A percentile compares a stretch with the other conserved stretches of the same genome.
Evolutionary conservation across 2,797 vertebrate species (phyloP).

Genomic region (Squalus acanthias): DNA sequence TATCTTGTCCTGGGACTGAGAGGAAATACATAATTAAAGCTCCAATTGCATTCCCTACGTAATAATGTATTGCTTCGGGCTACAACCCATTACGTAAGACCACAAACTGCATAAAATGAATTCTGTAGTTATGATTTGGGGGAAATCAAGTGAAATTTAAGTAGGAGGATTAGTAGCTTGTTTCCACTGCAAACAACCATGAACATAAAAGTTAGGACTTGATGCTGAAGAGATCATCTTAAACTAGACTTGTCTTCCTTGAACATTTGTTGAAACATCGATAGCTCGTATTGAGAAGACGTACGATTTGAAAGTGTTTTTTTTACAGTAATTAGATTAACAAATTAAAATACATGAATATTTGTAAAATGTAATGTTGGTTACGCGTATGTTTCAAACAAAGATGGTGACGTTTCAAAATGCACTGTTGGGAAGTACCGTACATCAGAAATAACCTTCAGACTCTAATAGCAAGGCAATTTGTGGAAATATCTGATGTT

Average conservation of each 20-base stretch:
- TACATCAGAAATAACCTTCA: background rate
- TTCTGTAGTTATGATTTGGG: background rate
- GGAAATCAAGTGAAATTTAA: background rate
- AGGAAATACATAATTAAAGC: constrained; percentile 35
- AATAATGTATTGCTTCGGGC: constrained; percentile 17
- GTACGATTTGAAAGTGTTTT: background rate
- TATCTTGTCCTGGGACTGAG: constrained; percentile 8
- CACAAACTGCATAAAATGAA: background rate
- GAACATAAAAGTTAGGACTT: background rate
- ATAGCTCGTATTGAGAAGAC: no score
- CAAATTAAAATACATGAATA: constrained; percentile 5
- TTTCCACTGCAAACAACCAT: background rate
- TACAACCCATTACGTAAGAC: background rate
- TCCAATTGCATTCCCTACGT: constrained; percentile 27
- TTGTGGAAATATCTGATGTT: background rate
- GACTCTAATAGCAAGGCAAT: background rate
- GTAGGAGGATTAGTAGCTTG: background rate
- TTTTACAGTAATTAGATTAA: background rate
- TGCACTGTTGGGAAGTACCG: background rate
- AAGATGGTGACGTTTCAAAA: background rate
- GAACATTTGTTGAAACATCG: background rate
- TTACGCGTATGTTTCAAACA: background rate
- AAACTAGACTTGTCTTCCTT: background rate
- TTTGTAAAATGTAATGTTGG: background rate
- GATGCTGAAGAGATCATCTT: background rate